A percentile compares a stretch with the other conserved stretches of the same genome.
These are phyloP conservation scores for Coccyzus lansbergi DNA, from an alignment of 2,797 vertebrate genomes.

Conservation along the genomic window DNA sequence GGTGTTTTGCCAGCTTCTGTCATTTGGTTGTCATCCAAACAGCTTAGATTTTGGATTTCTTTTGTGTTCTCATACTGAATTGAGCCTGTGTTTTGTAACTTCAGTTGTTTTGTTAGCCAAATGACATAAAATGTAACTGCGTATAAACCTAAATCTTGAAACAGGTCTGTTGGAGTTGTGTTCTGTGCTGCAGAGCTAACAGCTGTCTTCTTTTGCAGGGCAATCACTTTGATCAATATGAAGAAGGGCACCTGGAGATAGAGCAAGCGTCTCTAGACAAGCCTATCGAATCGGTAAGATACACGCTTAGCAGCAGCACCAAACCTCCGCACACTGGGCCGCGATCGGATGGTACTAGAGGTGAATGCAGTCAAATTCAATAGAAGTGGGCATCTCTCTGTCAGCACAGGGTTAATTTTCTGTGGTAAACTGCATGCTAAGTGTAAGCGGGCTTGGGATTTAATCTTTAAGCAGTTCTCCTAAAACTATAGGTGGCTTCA, in stretches of 20 bases:
- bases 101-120: not conserved
- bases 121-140: fast-evolving
- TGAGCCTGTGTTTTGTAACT: not conserved
- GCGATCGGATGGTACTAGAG: slow-evolving; percentile 67
- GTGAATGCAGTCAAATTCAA: slow-evolving; percentile 66
- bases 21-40: not conserved
- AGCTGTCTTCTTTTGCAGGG: slow-evolving; percentile 79
- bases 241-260: slow-evolving; percentile 98
- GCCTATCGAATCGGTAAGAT: slow-evolving; percentile 99
- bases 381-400: not conserved
- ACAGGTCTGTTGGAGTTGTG: fast-evolving
- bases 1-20: not conserved
- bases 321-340: slow-evolving; percentile 70
- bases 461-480: slow-evolving; percentile 14
- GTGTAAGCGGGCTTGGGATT: slow-evolving; percentile 38
- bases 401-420: slow-evolving; percentile 5
- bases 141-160: too few species aligned
- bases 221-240: slow-evolving; percentile 99
- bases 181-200: not conserved
- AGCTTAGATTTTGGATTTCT: not conserved
- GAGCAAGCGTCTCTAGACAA: slow-evolving; percentile 99
- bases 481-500: not conserved
- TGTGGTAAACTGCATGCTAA: slow-evolving; percentile 67
- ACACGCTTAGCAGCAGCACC: slow-evolving; percentile 55
- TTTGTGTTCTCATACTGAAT: not conserved